phyloP scores from a whole-genome alignment of 2,888 invertebrate genomes.

The Parthenolecanium corni region DNA sequence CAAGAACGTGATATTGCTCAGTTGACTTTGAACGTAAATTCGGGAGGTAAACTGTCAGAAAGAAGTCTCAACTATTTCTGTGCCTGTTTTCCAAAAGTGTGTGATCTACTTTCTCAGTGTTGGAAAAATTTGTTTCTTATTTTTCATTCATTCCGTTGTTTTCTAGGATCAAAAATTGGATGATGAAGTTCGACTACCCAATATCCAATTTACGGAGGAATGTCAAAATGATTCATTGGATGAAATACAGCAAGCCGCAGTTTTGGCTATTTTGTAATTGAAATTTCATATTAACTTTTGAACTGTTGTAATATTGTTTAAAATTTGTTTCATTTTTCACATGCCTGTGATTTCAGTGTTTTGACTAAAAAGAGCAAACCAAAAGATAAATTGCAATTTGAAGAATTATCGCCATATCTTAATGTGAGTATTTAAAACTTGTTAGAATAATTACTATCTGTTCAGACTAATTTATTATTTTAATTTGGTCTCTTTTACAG shows the following conservation, averaged over 20 bases:
- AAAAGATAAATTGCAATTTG: constrained; percentile 63
- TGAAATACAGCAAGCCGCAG: constrained; percentile 62
- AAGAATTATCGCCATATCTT: constrained; percentile 72
- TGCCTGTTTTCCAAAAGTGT: neutral
- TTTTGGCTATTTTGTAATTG: constrained; percentile 65
- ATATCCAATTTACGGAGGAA: constrained; percentile 50
- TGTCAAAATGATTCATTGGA: constrained; percentile 46
- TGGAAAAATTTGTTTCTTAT: neutral
- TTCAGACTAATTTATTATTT: constrained; percentile 5
- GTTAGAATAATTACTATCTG: too few relatives aligned
- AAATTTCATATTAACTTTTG: constrained; percentile 19
- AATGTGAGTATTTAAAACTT: constrained; percentile 36
- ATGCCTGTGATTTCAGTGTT: constrained; percentile 45
- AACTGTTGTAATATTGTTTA: constrained; percentile 16
- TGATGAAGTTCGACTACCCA: constrained; percentile 77
- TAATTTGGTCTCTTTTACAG: constrained; percentile 36
- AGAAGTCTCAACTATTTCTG: neutral
- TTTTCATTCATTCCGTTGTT: constrained; percentile 36
- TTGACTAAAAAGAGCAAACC: constrained; percentile 63
- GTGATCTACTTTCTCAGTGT: neutral
- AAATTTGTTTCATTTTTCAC: neutral
- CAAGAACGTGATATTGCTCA: constrained; percentile 76
- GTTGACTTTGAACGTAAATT: constrained; percentile 46
- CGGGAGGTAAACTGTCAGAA: neutral
- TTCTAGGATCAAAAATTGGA: constrained; percentile 60